Conservation (phyloP, 2,797 vertebrate genomes). For the Periparus ater region DNA sequence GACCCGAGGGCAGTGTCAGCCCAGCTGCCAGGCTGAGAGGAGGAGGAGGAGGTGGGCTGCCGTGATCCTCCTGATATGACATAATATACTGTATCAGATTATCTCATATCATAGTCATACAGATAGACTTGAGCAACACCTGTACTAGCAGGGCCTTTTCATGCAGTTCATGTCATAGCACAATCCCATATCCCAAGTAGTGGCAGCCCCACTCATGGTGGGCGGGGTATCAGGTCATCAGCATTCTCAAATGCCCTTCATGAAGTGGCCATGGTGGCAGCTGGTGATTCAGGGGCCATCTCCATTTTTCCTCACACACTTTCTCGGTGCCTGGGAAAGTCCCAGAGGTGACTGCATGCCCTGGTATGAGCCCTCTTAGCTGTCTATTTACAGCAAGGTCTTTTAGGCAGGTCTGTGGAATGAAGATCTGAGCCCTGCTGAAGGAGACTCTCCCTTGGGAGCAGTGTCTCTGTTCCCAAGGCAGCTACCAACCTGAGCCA, state of each 20-base stretch:
- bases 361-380: rapidly evolving
- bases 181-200: no score
- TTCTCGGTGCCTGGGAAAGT: rapidly evolving
- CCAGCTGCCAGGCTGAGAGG: background rate
- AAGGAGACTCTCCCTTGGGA: background rate
- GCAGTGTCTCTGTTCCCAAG: background rate
- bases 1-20: background rate
- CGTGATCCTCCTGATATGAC: background rate
- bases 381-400: rapidly evolving
- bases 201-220: rapidly evolving
- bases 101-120: background rate
- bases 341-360: rapidly evolving
- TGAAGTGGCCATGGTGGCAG: rapidly evolving
- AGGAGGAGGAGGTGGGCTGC: background rate
- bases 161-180: background rate
- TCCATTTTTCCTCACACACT: background rate
- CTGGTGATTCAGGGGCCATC: background rate
- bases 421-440: background rate
- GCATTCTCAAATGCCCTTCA: background rate
- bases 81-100: background rate
- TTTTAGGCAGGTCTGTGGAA: rapidly evolving
- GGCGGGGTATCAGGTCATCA: rapidly evolving
- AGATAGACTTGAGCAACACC: background rate
- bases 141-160: background rate
- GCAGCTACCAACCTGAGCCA: background rate